A percentile compares a stretch with the other conserved stretches of the same genome.
These are phyloP conservation scores for Pangasius mekongensis DNA, from an alignment of 2,797 vertebrate genomes.

Conservation along the genomic window DNA sequence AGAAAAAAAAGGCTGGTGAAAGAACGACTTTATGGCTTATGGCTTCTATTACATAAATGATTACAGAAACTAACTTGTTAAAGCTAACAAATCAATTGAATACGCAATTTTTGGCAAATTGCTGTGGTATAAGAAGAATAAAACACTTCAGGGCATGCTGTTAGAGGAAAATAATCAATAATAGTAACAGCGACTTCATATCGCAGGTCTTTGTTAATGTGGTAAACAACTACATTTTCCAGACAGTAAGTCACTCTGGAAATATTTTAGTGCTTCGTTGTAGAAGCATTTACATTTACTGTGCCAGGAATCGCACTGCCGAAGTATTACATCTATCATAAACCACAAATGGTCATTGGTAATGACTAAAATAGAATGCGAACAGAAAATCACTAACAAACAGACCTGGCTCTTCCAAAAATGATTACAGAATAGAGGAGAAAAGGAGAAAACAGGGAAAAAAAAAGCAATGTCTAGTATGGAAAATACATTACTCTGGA, in stretches of 20 bases:
- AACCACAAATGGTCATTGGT: neutral
- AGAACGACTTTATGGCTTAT: neutral
- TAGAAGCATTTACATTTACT: too few species aligned
- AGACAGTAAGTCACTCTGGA: neutral
- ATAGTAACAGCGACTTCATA: neutral
- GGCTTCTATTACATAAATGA: neutral
- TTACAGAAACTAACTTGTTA: neutral
- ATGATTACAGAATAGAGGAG: neutral
- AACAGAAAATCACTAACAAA: neutral
- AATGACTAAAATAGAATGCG: neutral
- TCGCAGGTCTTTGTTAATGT: neutral
- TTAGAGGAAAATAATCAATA: neutral
- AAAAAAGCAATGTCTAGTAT: neutral
- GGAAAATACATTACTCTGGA: neutral
- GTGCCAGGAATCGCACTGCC: neutral
- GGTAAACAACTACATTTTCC: neutral
- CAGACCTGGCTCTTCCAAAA: neutral
- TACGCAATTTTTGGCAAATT: too few species aligned
- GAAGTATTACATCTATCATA: neutral
- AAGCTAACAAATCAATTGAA: neutral
- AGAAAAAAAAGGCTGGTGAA: neutral
- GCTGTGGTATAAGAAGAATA: neutral
- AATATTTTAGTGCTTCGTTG: too few species aligned
- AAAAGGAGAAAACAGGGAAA: neutral
- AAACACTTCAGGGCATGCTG: neutral